Evolutionary conservation across 1,140 invertebrate genomes (phyloP).

Genomic region (Drosophila subobscura): DNA sequence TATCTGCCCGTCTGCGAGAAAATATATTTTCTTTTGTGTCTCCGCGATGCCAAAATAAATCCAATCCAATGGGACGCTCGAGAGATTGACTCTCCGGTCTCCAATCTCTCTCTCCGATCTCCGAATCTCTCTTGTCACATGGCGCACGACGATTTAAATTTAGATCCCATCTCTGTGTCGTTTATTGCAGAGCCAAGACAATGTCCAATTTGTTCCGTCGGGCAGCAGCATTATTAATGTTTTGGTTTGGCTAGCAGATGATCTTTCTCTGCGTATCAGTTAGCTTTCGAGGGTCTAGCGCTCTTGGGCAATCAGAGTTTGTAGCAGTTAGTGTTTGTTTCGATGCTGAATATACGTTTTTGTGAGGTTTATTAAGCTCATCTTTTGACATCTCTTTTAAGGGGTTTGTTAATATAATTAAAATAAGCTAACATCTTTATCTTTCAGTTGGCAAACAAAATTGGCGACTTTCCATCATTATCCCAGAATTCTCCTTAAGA

Average conservation of each 20-base stretch:
- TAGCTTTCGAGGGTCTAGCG: background rate
- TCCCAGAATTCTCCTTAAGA: no score
- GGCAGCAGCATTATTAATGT: slow-evolving; percentile 21
- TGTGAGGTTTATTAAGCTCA: no score
- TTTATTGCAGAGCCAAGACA: slow-evolving; percentile 29
- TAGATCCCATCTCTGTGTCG: slow-evolving; percentile 49
- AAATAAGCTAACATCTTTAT: no score
- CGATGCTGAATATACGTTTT: no score
- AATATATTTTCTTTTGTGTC: slow-evolving; percentile 69
- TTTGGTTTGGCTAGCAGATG: slow-evolving; percentile 6
- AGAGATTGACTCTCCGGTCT: slow-evolving; percentile 49
- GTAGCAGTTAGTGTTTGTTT: no score
- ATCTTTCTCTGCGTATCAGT: slow-evolving; percentile 1
- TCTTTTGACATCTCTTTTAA: no score
- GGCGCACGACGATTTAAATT: slow-evolving; percentile 74
- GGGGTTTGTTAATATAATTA: no score
- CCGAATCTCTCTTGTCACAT: slow-evolving; percentile 65
- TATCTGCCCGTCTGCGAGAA: slow-evolving; percentile 45
- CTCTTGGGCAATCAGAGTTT: background rate
- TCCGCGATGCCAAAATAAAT: slow-evolving; percentile 44
- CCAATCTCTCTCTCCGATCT: slow-evolving; percentile 39
- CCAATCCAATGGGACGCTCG: slow-evolving; percentile 4
- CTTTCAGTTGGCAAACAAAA: background rate
- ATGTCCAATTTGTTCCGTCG: slow-evolving; percentile 31
- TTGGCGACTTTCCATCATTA: no score